Evolutionary conservation across 2,113 vertebrate genomes (phyloP), one percentile per base, ranked within the genome.

Genomic region (Eira barbara): DNA sequence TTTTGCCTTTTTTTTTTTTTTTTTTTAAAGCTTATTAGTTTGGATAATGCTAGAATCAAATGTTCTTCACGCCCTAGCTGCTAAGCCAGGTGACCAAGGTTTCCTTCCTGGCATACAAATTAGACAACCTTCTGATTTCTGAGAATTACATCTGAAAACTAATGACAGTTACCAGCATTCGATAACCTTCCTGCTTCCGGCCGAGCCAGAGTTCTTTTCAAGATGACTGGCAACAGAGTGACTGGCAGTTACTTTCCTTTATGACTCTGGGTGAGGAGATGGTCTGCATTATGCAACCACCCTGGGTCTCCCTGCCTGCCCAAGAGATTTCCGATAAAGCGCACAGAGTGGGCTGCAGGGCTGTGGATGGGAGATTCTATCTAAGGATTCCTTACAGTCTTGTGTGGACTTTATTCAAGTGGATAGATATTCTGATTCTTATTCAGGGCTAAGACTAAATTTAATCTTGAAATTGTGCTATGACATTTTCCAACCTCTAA

Each of bases 61-160:
- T 91, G 4, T 87, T 94, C 36, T 49, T 89, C 67, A 96, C 0
- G 5, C 14, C 31, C 39, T 9, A 73, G 67, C 45, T 78, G 42
- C 71, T 81, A 69, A 74, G 27, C 21, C 71, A 52, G 52, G 34
- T 10, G 52, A 89, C 27, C 49, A 59, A 52, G 47, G 39, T 69
- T 93, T 93, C 36, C 23, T 87, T 94, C 57, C 52, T 59, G 65
- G 92, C 83, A 97, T 83, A 83, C 59, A 94, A 78, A 91, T 79
- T 55, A 94, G 86, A 52, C 67, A 23, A 65, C 21, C 6, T 0
- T 23, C 27, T 47, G 45, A 59, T 45, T 91, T 93, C 63, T 83
- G 52, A 92, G 31, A 97, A 82, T 78, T 67, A 86, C 61, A 90
- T 90, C 52, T 96, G 67, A 76, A 95, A 76, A 89, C 45, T 63